Base-by-base conservation (phyloP, 1,140 invertebrate species). In the Drosophila ficusphila region DNA sequence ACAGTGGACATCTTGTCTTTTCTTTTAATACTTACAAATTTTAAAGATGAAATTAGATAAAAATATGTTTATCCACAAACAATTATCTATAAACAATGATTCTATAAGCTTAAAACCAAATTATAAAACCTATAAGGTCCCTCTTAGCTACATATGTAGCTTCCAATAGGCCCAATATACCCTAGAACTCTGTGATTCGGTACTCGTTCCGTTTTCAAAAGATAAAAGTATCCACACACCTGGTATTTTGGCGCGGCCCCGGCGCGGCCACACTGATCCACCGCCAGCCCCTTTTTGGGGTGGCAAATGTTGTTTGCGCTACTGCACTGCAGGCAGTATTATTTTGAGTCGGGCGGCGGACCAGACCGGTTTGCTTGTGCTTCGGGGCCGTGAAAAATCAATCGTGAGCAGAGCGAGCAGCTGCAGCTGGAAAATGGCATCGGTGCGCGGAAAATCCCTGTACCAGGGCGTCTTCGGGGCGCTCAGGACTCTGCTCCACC, bases 401-500 rank as follows among this genome's bases (percentile, higher is more conserved):
- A 88, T 88, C 77, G 44, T 44, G 58, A 53, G 53, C 64, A 47
- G 39, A 42, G 38, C 41, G 39, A 42, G 38, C 41, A 44, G 29
- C 65, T 44, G 49, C 53, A 62, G 54, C 64, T 21, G 44, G 34
- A 58, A 52, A 68, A 49, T 42, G 44, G 12, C 44, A 48, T 14
- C 44, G 18, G 33, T 18, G 23, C 57, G 58, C 16, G 60, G 67
- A 64, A 76, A 86, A 88, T 91, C 92, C 60, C 76, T 75, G 76
- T 92, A 78, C 72, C 67, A 49, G 19, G 86, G 89, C 27, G 56
- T 89, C 53, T 91, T 77, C 57, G 76, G 81, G 21, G 67, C 85
- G 2, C 52, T 94, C 71, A 92, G 93, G 69, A 92, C 93, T 27
- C 86, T 94, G 67, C 93, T 96, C 75, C 96, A 96, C 90, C 90